Conservation (phyloP, 2,888 invertebrate genomes). For the Drosophila stalkeri region DNA sequence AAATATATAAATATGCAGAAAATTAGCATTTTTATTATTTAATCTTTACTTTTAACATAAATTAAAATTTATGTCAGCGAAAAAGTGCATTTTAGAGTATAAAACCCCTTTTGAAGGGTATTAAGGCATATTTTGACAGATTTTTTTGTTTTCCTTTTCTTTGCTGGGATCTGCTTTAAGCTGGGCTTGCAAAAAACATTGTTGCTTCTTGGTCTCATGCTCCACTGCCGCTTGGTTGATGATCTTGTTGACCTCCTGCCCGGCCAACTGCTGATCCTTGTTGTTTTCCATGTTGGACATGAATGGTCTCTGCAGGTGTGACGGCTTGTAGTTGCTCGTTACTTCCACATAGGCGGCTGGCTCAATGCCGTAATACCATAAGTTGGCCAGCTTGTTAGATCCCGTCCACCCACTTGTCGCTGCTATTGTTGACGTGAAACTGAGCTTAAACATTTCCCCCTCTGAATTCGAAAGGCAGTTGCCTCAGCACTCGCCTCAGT, state of each 20-base stretch:
- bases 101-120: background rate
- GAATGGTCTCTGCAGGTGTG: background rate
- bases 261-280: slow-evolving; percentile 11
- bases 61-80: no score
- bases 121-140: background rate
- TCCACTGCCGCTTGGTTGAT: slow-evolving; percentile 57
- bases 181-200: slow-evolving; percentile 21
- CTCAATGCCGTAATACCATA: slow-evolving; percentile 38
- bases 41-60: no score
- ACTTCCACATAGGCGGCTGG: slow-evolving; percentile 63
- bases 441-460: slow-evolving; percentile 22
- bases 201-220: slow-evolving; percentile 46
- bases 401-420: slow-evolving; percentile 7
- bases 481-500: background rate
- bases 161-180: background rate
- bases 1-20: no score
- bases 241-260: slow-evolving; percentile 41
- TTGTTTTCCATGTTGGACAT: slow-evolving; percentile 14
- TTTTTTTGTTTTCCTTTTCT: background rate
- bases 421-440: slow-evolving; percentile 29
- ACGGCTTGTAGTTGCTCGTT: slow-evolving; percentile 7
- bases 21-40: no score
- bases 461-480: slow-evolving; percentile 9
- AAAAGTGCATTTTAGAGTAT: no score
- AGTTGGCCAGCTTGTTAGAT: slow-evolving; percentile 36